Percentiles rank a stretch among this genome's conserved stretches.
phyloP scores from a whole-genome alignment of 2,113 vertebrate genomes.

The Anguilla japonica region DNA sequence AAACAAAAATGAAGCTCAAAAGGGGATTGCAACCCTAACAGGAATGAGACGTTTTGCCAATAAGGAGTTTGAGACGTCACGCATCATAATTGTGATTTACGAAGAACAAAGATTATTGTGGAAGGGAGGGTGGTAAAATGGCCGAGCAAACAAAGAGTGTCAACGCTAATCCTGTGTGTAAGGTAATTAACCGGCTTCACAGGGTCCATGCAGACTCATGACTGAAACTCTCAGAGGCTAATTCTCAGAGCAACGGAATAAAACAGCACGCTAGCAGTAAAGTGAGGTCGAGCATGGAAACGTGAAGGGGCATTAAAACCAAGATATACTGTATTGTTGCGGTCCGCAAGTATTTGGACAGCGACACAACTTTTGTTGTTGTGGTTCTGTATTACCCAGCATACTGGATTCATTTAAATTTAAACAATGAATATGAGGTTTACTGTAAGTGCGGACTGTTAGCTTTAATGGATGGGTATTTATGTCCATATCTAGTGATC shows the following conservation, averaged over 20 bases:
- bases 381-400: too few species aligned
- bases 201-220: not conserved
- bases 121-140: slow-evolving; percentile 25
- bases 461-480: too few species aligned
- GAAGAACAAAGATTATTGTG: slow-evolving; percentile 13
- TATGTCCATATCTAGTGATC: too few species aligned
- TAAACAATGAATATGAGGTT: too few species aligned
- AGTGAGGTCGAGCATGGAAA: slow-evolving; percentile 13
- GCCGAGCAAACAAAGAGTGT: slow-evolving; percentile 16
- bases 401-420: too few species aligned
- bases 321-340: not conserved
- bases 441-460: too few species aligned
- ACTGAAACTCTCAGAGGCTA: slow-evolving; percentile 16
- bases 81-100: slow-evolving; percentile 29
- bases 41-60: slow-evolving; percentile 35
- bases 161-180: slow-evolving; percentile 22
- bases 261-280: not conserved
- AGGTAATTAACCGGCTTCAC: slow-evolving; percentile 30
- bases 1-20: slow-evolving; percentile 11
- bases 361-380: too few species aligned
- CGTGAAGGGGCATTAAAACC: slow-evolving; percentile 28
- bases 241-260: slow-evolving; percentile 16
- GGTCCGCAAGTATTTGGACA: too few species aligned
- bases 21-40: slow-evolving; percentile 23
- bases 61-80: slow-evolving; percentile 19